Evolutionary conservation across 2,113 vertebrate genomes (phyloP).

Genomic region (Mustela nigripes): DNA sequence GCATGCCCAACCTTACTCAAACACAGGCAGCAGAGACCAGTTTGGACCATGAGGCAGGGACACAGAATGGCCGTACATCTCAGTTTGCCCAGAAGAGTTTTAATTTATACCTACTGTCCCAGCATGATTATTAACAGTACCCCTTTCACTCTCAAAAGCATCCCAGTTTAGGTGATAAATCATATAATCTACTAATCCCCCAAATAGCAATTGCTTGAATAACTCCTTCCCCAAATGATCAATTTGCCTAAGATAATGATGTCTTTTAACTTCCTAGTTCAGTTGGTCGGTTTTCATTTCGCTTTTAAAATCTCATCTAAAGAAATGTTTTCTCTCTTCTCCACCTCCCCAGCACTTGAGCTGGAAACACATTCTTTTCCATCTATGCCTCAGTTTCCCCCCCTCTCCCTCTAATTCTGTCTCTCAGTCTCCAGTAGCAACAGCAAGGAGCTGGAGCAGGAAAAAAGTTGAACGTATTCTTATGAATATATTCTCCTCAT

Average conservation of each 20-base stretch:
- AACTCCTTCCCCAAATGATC: slow-evolving; percentile 56
- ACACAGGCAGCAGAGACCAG: background rate
- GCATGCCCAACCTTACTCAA: background rate
- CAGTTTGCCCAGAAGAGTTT: background rate
- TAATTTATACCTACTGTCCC: background rate
- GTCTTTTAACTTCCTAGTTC: slow-evolving; percentile 44
- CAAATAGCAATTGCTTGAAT: slow-evolving; percentile 63
- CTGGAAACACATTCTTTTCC: slow-evolving; percentile 26
- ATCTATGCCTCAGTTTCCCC: slow-evolving; percentile 45
- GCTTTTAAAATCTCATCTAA: background rate
- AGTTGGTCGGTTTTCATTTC: slow-evolving; percentile 36
- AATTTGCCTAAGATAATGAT: slow-evolving; percentile 55
- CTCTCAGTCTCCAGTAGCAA: slow-evolving; percentile 29
- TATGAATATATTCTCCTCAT: slow-evolving; percentile 80
- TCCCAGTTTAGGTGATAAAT: slow-evolving; percentile 50
- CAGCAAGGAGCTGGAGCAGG: slow-evolving; percentile 24
- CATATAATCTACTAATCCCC: slow-evolving; percentile 26
- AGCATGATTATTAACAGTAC: slow-evolving; percentile 15
- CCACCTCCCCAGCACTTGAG: background rate
- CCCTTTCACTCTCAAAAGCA: slow-evolving; percentile 39
- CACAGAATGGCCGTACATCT: background rate
- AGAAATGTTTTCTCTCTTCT: background rate
- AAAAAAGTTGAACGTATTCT: slow-evolving; percentile 65
- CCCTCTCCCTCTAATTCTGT: slow-evolving; percentile 21
- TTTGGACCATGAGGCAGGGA: background rate